Percentiles rank a stretch among this genome's conserved stretches.
These are phyloP conservation scores for Polyploca ridens DNA, from an alignment of 2,888 invertebrate genomes.

Conservation along the genomic window DNA sequence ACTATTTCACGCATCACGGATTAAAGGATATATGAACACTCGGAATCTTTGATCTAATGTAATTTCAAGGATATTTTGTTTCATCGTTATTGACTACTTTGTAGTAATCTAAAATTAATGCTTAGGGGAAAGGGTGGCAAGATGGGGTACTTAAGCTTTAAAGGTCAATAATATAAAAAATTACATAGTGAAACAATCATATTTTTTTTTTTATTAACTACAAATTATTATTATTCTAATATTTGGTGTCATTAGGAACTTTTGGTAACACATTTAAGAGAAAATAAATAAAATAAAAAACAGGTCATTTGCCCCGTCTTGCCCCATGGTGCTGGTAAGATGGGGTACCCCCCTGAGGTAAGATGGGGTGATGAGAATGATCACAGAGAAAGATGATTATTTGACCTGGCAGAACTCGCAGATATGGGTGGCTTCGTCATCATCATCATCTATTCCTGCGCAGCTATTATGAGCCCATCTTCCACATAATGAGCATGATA, in stretches of 20 bases:
- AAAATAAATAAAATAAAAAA: slow-evolving; percentile 22
- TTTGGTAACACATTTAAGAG: slow-evolving; percentile 18
- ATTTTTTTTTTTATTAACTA: slow-evolving; percentile 21
- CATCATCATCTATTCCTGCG: too few species aligned
- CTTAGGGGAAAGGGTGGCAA: too few species aligned
- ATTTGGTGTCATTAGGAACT: slow-evolving; percentile 22
- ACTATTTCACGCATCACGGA: neutral
- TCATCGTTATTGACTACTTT: too few species aligned
- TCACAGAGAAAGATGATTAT: slow-evolving; percentile 25
- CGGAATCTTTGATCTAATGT: neutral
- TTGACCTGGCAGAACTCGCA: too few species aligned
- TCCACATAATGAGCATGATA: too few species aligned
- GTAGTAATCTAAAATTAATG: too few species aligned
- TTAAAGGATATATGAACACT: neutral
- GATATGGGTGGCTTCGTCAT: too few species aligned
- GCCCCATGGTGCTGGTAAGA: slow-evolving; percentile 23
- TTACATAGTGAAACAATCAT: slow-evolving; percentile 13
- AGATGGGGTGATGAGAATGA: slow-evolving; percentile 20
- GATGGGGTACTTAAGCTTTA: slow-evolving; percentile 21
- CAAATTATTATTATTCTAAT: slow-evolving; percentile 15
- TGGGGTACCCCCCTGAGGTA: slow-evolving; percentile 18
- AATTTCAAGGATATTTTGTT: too few species aligned
- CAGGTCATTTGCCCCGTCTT: slow-evolving; percentile 23
- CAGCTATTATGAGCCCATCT: too few species aligned
- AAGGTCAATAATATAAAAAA: slow-evolving; percentile 19